phyloP scores from a whole-genome alignment of 1,140 invertebrate genomes.

The Leptopilina clavipes region DNA sequence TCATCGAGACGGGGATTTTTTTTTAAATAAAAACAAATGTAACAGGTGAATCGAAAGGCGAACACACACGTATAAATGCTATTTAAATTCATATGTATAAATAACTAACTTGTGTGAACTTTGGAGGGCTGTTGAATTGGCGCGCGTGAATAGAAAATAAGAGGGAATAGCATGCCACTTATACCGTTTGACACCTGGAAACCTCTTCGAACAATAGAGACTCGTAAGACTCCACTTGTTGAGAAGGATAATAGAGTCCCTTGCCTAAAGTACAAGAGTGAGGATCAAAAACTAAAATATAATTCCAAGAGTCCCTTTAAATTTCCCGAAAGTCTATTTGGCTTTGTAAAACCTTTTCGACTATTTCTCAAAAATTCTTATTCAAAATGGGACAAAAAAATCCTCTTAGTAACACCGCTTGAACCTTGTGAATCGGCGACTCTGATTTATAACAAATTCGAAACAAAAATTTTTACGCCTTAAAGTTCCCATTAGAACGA shows the following conservation, averaged over 20 bases:
- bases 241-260: conserved; percentile 56
- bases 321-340: conserved; percentile 41
- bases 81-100: background rate
- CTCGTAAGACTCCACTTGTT: conserved; percentile 54
- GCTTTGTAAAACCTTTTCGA: conserved; percentile 47
- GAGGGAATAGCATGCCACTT: conserved; percentile 36
- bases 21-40: background rate
- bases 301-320: conserved; percentile 24
- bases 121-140: conserved; percentile 16
- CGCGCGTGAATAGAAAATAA: conserved; percentile 12
- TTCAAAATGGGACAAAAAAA: conserved; percentile 7
- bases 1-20: background rate
- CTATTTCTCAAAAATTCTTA: conserved; percentile 37
- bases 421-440: background rate
- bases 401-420: background rate
- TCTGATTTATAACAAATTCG: conserved; percentile 3
- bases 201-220: conserved; percentile 39
- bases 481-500: background rate
- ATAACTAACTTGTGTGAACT: background rate
- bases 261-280: conserved; percentile 36
- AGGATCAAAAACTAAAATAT: conserved; percentile 37
- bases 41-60: conserved; percentile 7
- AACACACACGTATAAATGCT: background rate
- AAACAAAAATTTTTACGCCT: background rate
- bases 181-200: conserved; percentile 58